A percentile compares a stretch with the other conserved stretches of the same genome.
phyloP scores from a whole-genome alignment of 2,888 invertebrate species.

The Amiota communis region DNA sequence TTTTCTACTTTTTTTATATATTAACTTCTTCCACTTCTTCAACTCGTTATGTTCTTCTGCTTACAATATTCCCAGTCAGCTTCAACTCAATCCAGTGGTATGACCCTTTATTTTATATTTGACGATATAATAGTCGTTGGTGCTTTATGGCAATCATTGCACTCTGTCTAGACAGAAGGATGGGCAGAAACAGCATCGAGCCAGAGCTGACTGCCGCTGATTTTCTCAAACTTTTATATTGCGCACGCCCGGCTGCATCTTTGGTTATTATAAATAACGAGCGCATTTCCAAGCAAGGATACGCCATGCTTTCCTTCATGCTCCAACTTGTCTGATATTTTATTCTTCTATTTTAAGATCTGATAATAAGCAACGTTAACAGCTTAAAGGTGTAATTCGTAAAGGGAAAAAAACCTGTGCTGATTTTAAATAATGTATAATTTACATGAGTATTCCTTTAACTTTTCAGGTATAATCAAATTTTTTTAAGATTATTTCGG shows the following conservation, averaged over 20 bases:
- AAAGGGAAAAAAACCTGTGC: too few relatives aligned
- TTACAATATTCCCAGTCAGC: too few relatives aligned
- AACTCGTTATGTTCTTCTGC: neutral
- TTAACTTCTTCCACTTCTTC: constrained; percentile 18
- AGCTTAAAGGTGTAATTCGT: too few relatives aligned
- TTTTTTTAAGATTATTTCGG: too few relatives aligned
- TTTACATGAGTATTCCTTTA: too few relatives aligned
- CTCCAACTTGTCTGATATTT: too few relatives aligned
- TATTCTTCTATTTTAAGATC: too few relatives aligned
- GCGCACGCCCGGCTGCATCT: constrained; percentile 21
- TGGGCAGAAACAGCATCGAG: too few relatives aligned
- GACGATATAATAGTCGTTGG: constrained; percentile 27
- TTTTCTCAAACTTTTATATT: constrained; percentile 21
- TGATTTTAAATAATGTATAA: too few relatives aligned
- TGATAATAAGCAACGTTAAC: too few relatives aligned
- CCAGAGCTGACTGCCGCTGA: neutral
- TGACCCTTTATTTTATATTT: constrained; percentile 45
- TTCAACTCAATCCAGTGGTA: constrained; percentile 6
- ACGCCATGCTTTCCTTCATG: neutral
- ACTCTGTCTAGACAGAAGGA: constrained; percentile 24
- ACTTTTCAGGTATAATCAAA: too few relatives aligned
- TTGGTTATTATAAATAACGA: constrained; percentile 21
- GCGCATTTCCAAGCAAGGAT: constrained; percentile 8
- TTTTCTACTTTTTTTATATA: constrained; percentile 20
- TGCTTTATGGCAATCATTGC: constrained; percentile 30